Conservation (phyloP, 2,888 invertebrate genomes). For the Gortyna flavago region DNA sequence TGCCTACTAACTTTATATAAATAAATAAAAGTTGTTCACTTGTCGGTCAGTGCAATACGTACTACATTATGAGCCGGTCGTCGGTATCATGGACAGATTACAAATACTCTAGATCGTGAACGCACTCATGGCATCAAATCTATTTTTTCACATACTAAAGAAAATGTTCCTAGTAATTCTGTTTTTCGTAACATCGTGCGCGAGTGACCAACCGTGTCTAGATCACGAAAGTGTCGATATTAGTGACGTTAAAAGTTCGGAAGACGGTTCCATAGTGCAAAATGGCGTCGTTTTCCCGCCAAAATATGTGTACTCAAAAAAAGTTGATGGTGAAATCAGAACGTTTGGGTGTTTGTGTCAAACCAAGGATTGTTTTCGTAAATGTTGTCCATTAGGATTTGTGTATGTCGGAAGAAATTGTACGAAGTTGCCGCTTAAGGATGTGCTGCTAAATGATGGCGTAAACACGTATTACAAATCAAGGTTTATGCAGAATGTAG, state of each 20-base stretch:
- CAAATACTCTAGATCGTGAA: constrained; percentile 55
- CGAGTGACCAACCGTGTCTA: constrained; percentile 68
- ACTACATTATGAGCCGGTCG: constrained; percentile 65
- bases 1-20: constrained; percentile 58
- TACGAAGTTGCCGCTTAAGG: constrained; percentile 61
- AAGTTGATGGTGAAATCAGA: constrained; percentile 71
- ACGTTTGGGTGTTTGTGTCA: constrained; percentile 81
- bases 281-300: constrained; percentile 74
- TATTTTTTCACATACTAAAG: constrained; percentile 28
- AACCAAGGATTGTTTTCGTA: constrained; percentile 77
- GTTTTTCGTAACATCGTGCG: constrained; percentile 59
- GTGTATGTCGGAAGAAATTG: constrained; percentile 67
- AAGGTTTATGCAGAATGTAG: constrained; percentile 66
- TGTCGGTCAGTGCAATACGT: constrained; percentile 58
- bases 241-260: constrained; percentile 62
- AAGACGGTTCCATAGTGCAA: constrained; percentile 69
- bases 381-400: constrained; percentile 80
- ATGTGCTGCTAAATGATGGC: constrained; percentile 70
- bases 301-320: constrained; percentile 73
- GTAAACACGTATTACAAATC: constrained; percentile 70
- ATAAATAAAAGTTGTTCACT: constrained; percentile 58
- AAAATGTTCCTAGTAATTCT: constrained; percentile 66
- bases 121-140: constrained; percentile 30
- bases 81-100: constrained; percentile 51
- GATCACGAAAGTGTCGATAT: constrained; percentile 76